Percentiles rank a stretch among this genome's conserved stretches.
These are phyloP conservation scores for Etheostoma nigrum DNA, from an alignment of 2,797 vertebrate genomes.

Conservation along the genomic window DNA sequence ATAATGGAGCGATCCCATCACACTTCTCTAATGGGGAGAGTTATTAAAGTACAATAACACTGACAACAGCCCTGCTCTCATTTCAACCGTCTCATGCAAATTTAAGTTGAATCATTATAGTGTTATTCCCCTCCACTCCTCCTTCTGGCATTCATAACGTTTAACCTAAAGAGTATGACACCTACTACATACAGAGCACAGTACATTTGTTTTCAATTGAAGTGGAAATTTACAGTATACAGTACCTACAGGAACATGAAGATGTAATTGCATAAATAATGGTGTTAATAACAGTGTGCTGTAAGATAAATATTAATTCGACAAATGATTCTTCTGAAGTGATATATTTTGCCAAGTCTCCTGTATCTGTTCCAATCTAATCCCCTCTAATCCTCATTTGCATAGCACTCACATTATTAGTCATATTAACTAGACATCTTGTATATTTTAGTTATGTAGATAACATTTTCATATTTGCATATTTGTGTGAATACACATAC, in stretches of 20 bases:
- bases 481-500: not conserved
- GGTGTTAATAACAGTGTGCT: not conserved
- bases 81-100: slow-evolving; percentile 65
- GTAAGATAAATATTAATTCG: not conserved
- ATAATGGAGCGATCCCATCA: slow-evolving; percentile 84
- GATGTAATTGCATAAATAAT: not conserved
- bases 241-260: not conserved
- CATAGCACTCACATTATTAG: not conserved
- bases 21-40: slow-evolving; percentile 81
- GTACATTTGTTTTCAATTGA: not conserved
- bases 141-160: slow-evolving; percentile 30
- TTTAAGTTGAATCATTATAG: slow-evolving; percentile 80
- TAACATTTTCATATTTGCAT: not conserved
- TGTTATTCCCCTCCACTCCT: slow-evolving; percentile 65
- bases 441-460: too few species aligned
- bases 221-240: not conserved
- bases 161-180: slow-evolving; percentile 7
- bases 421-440: not conserved
- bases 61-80: slow-evolving; percentile 64
- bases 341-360: not conserved
- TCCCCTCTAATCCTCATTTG: not conserved
- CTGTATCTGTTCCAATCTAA: not conserved
- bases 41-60: slow-evolving; percentile 86
- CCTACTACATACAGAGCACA: not conserved
- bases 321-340: not conserved